Percentiles rank a stretch among this genome's conserved stretches.
phyloP scores from a whole-genome alignment of 2,888 invertebrate species.

The Lissocephala sabroskyi region DNA sequence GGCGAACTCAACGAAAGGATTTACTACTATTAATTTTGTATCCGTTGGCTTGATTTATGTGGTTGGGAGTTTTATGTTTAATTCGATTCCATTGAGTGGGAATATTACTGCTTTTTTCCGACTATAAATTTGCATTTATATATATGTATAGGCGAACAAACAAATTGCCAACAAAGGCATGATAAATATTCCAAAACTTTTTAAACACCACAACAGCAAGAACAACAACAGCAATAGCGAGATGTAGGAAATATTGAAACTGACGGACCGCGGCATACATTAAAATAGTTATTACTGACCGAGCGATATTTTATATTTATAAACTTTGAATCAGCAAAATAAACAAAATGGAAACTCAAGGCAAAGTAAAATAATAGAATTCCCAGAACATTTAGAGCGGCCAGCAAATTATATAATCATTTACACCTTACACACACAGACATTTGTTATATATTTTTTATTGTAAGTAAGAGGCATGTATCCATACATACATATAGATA shows the following conservation, averaged over 20 bases:
- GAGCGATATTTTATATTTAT: slow-evolving; percentile 23
- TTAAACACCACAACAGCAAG: slow-evolving; percentile 4
- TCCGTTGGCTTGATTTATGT: too few relatives aligned
- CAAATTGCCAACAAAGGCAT: slow-evolving; percentile 2
- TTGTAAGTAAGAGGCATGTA: slow-evolving; percentile 54
- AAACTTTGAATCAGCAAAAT: slow-evolving; percentile 15
- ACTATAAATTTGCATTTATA: slow-evolving; percentile 40
- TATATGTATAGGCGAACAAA: slow-evolving; percentile 20
- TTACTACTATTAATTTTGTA: too few relatives aligned
- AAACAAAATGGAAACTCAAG: slow-evolving; percentile 9
- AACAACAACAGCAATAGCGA: slow-evolving; percentile 3
- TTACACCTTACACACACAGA: slow-evolving; percentile 30
- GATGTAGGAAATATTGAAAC: background rate
- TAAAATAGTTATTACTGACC: slow-evolving; percentile 10
- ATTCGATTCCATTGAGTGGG: too few relatives aligned
- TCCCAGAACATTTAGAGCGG: slow-evolving; percentile 23
- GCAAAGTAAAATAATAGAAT: slow-evolving; percentile 8
- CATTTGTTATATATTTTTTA: slow-evolving; percentile 63
- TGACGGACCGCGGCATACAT: too few relatives aligned
- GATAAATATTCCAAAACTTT: slow-evolving; percentile 8
- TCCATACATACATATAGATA: too few relatives aligned
- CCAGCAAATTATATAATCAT: slow-evolving; percentile 48
- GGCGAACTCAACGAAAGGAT: slow-evolving; percentile 26
- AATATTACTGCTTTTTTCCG: slow-evolving; percentile 7
- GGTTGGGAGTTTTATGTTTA: too few relatives aligned